A percentile compares a stretch with the other conserved stretches of the same genome.
phyloP scores from a whole-genome alignment of 2,113 vertebrate genomes.

The Catharus fuscescens region DNA sequence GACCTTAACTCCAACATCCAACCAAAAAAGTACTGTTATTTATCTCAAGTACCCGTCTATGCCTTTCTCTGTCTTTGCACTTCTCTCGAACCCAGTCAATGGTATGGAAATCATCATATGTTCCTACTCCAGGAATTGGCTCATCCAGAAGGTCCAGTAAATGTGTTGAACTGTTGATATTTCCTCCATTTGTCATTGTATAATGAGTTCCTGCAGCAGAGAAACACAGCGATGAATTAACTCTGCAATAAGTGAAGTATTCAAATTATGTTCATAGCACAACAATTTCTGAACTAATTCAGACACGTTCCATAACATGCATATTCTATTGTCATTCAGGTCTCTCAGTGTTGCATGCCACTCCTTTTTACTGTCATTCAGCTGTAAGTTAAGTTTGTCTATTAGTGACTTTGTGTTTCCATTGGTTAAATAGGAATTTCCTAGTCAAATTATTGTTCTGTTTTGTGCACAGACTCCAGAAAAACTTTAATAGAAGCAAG shows the following conservation, averaged over 20 bases:
- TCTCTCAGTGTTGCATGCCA: background rate
- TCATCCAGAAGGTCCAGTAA: slow-evolving; percentile 96
- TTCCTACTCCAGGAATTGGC: slow-evolving; percentile 97
- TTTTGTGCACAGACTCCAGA: background rate
- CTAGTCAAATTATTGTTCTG: background rate
- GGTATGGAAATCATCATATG: slow-evolving; percentile 98
- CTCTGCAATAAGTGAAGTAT: background rate
- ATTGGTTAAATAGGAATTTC: background rate
- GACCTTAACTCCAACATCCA: background rate
- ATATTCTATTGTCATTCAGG: background rate
- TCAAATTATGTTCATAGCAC: background rate
- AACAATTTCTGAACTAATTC: background rate
- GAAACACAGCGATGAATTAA: background rate
- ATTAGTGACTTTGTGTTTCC: background rate
- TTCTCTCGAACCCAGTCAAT: slow-evolving; percentile 99
- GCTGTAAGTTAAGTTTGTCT: background rate
- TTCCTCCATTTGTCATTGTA: slow-evolving; percentile 96
- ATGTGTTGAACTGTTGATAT: slow-evolving; percentile 92
- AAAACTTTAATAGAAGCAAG: background rate
- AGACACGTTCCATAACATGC: background rate
- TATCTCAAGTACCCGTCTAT: slow-evolving; percentile 86
- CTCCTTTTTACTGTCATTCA: background rate
- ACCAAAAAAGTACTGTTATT: background rate
- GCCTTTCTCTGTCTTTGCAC: slow-evolving; percentile 96
- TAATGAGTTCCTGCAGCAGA: slow-evolving; percentile 88